These are phyloP conservation scores for Penelope pileata DNA, from an alignment of 2,113 vertebrate species.

Conservation along the genomic window DNA sequence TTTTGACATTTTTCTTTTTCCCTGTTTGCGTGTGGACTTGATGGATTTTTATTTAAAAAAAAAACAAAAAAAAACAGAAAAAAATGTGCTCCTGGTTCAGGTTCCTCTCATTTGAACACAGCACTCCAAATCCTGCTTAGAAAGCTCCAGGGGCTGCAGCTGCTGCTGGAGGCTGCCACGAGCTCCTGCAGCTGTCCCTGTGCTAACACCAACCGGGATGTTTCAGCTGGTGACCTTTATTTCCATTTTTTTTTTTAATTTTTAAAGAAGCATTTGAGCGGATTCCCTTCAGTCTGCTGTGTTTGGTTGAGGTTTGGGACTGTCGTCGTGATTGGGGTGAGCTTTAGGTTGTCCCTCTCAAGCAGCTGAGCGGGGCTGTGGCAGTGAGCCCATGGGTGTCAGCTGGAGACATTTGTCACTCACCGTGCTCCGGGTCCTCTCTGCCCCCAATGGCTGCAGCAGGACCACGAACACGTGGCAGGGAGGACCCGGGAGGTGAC, in stretches of 20 bases:
- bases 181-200: background rate
- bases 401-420: no score
- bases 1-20: background rate
- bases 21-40: background rate
- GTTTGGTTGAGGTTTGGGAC: slow-evolving; percentile 40
- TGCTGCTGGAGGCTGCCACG: background rate
- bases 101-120: no score
- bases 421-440: no score
- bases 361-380: background rate
- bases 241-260: background rate
- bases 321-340: slow-evolving; percentile 5
- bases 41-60: background rate
- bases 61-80: background rate
- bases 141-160: background rate
- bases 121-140: background rate
- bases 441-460: no score
- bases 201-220: background rate
- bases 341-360: slow-evolving; percentile 43
- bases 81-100: background rate
- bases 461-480: no score
- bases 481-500: background rate
- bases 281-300: background rate
- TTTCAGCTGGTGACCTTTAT: slow-evolving; percentile 18
- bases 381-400: no score
- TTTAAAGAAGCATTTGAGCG: background rate